phyloP scores from a whole-genome alignment of 2,888 invertebrate species.

The Meandrusa payeni region DNA sequence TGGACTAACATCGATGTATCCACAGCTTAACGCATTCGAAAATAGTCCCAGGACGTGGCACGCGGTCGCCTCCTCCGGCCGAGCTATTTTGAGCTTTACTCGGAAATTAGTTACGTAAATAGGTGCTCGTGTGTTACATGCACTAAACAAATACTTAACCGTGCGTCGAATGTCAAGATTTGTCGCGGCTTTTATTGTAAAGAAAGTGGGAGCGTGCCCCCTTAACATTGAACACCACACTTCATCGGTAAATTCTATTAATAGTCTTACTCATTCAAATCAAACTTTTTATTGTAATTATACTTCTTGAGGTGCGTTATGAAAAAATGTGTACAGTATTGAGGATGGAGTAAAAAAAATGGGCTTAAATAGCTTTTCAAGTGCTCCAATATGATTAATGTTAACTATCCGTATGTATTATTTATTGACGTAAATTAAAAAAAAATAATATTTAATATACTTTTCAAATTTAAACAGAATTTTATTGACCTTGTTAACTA shows the following conservation, averaged over 20 bases:
- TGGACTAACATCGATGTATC: slow-evolving; percentile 1
- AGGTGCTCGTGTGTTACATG: slow-evolving; percentile 11
- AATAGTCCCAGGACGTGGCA: slow-evolving; percentile 21
- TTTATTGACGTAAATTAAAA: too few relatives aligned
- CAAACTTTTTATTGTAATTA: neutral
- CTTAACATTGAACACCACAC: too few relatives aligned
- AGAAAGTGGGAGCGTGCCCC: slow-evolving; percentile 7
- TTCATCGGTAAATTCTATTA: too few relatives aligned
- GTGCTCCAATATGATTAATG: too few relatives aligned
- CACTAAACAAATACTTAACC: slow-evolving; percentile 30
- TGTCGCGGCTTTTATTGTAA: slow-evolving; percentile 21
- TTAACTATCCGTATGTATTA: too few relatives aligned
- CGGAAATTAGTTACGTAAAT: slow-evolving; percentile 31
- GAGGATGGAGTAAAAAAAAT: too few relatives aligned
- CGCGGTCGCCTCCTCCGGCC: slow-evolving; percentile 23
- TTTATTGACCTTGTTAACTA: too few relatives aligned
- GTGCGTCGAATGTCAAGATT: slow-evolving; percentile 29
- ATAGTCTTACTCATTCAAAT: neutral
- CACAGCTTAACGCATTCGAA: slow-evolving; percentile 17
- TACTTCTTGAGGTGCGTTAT: too few relatives aligned
- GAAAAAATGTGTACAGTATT: too few relatives aligned
- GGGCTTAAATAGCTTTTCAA: too few relatives aligned
- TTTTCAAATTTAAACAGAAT: too few relatives aligned
- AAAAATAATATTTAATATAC: too few relatives aligned
- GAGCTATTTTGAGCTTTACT: slow-evolving; percentile 32